Conservation (phyloP, 2,888 invertebrate genomes). For the Pardosa pseudoannulata region DNA sequence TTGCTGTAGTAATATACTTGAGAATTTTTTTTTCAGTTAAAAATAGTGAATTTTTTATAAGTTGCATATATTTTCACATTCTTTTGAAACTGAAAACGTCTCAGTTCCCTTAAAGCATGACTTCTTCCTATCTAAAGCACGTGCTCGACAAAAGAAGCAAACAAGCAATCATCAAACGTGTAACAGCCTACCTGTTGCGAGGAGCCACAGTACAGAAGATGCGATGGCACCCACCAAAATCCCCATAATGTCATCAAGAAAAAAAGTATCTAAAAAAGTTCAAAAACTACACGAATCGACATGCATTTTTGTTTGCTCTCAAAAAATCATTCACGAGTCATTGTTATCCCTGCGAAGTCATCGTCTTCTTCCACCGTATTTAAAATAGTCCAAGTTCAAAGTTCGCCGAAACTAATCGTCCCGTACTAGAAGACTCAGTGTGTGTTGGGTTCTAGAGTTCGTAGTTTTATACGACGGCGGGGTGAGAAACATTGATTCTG, state of each 20-base stretch:
- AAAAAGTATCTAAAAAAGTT: constrained; percentile 1
- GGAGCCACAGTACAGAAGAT: constrained; percentile 53
- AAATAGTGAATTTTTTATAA: too few relatives aligned
- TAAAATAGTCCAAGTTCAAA: not conserved
- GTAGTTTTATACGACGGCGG: not conserved
- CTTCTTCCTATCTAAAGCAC: too few relatives aligned
- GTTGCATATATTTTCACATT: too few relatives aligned
- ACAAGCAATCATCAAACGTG: not conserved
- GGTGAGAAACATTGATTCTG: not conserved
- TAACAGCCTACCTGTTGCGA: constrained; percentile 58
- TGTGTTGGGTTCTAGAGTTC: not conserved
- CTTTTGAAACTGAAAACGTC: too few relatives aligned
- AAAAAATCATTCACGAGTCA: not conserved
- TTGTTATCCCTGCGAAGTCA: not conserved
- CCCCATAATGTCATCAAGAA: constrained; percentile 53
- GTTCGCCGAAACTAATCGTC: not conserved
- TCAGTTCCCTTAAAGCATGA: too few relatives aligned
- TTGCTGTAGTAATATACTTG: too few relatives aligned
- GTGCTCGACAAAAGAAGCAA: not conserved
- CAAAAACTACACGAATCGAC: not conserved
- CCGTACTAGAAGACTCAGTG: not conserved
- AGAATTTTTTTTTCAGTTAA: too few relatives aligned
- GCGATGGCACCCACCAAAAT: constrained; percentile 56
- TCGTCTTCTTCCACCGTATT: not conserved
- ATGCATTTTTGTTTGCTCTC: not conserved